Conservation (phyloP, 2,797 vertebrate genomes). For the Mormyrus proboscirostris region DNA sequence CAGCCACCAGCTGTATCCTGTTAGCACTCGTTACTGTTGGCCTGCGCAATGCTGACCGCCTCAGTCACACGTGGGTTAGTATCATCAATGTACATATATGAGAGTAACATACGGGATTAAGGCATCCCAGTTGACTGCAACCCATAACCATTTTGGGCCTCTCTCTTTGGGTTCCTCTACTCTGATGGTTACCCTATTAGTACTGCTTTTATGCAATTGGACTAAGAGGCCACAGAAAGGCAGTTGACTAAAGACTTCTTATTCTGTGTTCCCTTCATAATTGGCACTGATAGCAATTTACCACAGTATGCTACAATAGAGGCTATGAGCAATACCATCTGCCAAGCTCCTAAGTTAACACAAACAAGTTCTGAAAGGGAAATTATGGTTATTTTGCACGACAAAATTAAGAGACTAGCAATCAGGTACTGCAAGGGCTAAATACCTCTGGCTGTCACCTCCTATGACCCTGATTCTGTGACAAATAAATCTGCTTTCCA, state of each 20-base stretch:
- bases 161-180: not conserved
- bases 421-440: not conserved
- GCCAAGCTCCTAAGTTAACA: not conserved
- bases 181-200: not conserved
- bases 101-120: not conserved
- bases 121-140: not conserved
- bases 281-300: not conserved
- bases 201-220: not conserved
- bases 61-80: not conserved
- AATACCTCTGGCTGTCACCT: not conserved
- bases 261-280: not conserved
- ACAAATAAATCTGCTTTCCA: not conserved
- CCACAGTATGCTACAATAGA: not conserved
- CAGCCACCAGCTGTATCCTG: not conserved
- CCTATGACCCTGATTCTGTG: not conserved
- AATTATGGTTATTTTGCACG: not conserved
- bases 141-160: not conserved
- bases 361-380: not conserved
- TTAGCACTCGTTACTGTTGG: not conserved
- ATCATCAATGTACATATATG: not conserved
- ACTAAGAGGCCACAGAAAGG: not conserved
- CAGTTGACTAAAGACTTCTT: not conserved
- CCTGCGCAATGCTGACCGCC: not conserved
- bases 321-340: not conserved
- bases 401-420: not conserved